phyloP scores from a whole-genome alignment of 1,140 invertebrate species.

The Oncopodura yosiiana region DNA sequence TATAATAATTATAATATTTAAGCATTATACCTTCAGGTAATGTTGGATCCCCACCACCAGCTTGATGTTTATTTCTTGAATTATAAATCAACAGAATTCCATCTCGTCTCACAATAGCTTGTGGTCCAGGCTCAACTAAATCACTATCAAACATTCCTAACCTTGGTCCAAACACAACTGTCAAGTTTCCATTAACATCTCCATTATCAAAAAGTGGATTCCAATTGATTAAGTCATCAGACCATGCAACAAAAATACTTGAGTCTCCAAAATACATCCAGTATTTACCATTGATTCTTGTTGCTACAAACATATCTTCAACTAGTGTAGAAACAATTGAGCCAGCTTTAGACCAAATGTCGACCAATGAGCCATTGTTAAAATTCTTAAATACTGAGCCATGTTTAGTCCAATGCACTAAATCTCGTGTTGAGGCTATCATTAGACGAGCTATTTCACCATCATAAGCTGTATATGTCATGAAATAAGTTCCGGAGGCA shows the following conservation, averaged over 20 bases:
- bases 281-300: conserved; percentile 23
- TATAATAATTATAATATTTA: no score
- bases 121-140: conserved; percentile 32
- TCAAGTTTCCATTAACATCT: background rate
- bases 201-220: conserved; percentile 2
- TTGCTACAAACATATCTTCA: conserved; percentile 16
- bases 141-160: conserved; percentile 24
- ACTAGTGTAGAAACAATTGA: conserved; percentile 18
- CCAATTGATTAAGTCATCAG: conserved; percentile 26
- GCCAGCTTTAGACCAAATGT: conserved; percentile 30
- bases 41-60: conserved; percentile 15
- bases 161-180: conserved; percentile 20
- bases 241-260: conserved; percentile 17
- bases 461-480: conserved; percentile 32
- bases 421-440: conserved; percentile 19
- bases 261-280: conserved; percentile 34
- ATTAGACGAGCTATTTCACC: conserved; percentile 22
- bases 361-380: conserved; percentile 2
- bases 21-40: conserved; percentile 23
- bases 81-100: conserved; percentile 32
- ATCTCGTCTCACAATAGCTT: conserved; percentile 20
- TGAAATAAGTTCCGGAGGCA: conserved; percentile 15
- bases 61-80: conserved; percentile 5
- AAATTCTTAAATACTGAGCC: conserved; percentile 22
- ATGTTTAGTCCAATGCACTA: conserved; percentile 26